Conservation (phyloP, 1,140 invertebrate species). For the Anoplophora glabripennis region DNA sequence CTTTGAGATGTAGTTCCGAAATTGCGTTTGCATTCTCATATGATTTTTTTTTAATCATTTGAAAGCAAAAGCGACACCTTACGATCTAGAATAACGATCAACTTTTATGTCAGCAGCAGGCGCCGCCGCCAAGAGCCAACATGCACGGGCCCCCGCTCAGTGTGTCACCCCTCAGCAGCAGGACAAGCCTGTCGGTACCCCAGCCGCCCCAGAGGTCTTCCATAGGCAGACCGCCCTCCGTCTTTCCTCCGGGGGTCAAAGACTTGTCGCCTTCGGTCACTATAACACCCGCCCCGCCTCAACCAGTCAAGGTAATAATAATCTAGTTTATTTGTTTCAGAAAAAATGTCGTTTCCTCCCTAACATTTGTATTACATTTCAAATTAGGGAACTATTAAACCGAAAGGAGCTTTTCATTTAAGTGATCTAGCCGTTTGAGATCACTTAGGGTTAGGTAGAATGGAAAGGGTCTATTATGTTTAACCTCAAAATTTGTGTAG, state of each 20-base stretch:
- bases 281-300: conserved; percentile 66
- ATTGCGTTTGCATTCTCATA: too few species aligned
- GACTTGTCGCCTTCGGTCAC: conserved; percentile 56
- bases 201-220: conserved; percentile 55
- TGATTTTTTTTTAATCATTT: too few species aligned
- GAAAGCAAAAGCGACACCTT: too few species aligned
- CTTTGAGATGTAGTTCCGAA: too few species aligned
- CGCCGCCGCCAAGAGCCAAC: conserved; percentile 54
- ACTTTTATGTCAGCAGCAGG: conserved; percentile 54
- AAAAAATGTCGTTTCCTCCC: not conserved
- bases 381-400: too few species aligned
- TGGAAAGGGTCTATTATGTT: too few species aligned
- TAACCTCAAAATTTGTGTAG: too few species aligned
- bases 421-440: too few species aligned
- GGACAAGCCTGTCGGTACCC: conserved; percentile 59
- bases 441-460: too few species aligned
- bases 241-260: conserved; percentile 46
- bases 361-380: too few species aligned
- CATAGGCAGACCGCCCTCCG: conserved; percentile 29
- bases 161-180: conserved; percentile 50
- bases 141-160: conserved; percentile 55
- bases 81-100: too few species aligned
- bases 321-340: conserved; percentile 15
- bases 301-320: conserved; percentile 54
- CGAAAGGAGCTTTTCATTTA: too few species aligned